These are phyloP conservation scores for Parazoanthus darwini DNA, from an alignment of 92 coral and sea anemone species.

Conservation along the genomic window DNA sequence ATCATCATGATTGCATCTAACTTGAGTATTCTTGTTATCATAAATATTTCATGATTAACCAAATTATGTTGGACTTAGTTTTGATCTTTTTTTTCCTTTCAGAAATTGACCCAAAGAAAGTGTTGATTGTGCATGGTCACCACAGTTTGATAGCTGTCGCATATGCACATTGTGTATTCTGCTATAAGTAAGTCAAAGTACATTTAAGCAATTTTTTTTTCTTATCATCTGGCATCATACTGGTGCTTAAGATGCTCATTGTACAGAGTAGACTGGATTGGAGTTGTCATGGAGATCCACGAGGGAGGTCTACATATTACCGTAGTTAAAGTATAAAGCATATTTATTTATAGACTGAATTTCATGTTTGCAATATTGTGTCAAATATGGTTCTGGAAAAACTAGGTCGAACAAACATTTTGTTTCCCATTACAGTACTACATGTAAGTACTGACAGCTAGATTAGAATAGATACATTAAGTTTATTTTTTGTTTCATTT, in stretches of 20 bases:
- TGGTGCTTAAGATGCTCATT: neutral
- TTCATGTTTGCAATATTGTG: too few species aligned
- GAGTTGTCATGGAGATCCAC: neutral
- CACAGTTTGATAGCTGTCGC: conserved; percentile 97
- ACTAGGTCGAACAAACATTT: too few species aligned
- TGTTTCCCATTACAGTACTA: too few species aligned
- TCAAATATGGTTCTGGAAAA: too few species aligned
- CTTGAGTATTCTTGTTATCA: neutral
- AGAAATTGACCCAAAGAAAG: conserved; percentile 89
- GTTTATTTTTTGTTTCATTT: too few species aligned
- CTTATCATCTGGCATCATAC: neutral
- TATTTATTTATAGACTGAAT: too few species aligned
- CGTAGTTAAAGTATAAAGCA: too few species aligned
- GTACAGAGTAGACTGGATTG: neutral
- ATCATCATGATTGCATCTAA: neutral
- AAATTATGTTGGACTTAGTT: neutral
- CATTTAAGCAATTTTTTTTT: too few species aligned
- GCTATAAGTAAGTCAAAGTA: conserved; percentile 78
- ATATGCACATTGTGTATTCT: conserved; percentile 90
- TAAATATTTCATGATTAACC: neutral
- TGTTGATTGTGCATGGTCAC: conserved; percentile 88
- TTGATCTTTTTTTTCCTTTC: neutral
- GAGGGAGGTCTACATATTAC: neutral
- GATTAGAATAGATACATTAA: too few species aligned
- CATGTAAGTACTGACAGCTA: too few species aligned